Base-by-base conservation (phyloP, 1,140 invertebrate genomes). In the Nymphalis io region DNA sequence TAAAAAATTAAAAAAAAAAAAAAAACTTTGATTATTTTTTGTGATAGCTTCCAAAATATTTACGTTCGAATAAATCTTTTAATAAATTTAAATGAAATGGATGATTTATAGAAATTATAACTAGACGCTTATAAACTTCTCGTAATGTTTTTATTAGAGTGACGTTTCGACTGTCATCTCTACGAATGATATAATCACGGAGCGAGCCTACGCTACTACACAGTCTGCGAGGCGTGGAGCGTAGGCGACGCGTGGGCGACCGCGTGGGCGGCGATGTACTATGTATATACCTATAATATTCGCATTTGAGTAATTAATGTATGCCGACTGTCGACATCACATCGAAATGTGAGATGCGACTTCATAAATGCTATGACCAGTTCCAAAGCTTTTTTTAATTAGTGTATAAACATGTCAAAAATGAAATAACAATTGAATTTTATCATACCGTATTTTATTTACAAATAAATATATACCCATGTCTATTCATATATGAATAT, bases 221-320 rank as follows among this genome's bases (percentile, higher is more conserved):
- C 60, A 73, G 60, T 62, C 67, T 67, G 70, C 48, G 42, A 55
- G 48, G 62, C 46, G 44, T 16, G 68, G 58, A 67, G 73, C 55
- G 72, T 64, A 61, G 69, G 76, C 57, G 63, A 70, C 8, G 72
- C 74, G 82, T 78, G 75, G 83, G 82, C 65, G 75, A 60, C 46
- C 60, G 77, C 74, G 82, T 83, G 73, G 83, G 83, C 79, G 81
- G 20, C 42, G 15, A 23, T 51, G 18, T 20, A 27, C 21, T 39
- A 13, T 48, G 12, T 51, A 38, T 33, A 6, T 51, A 16, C 16
- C 33, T 44, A 55, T 38, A 58, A 62, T 80, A 75, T 79, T 83
- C 76, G 74, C 71, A 79, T 82, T 83, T 79, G 70, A 48, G 75
- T 74, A 83, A 83, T 83, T 81, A 84, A 78, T 81, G 76, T 77